Percentiles rank a stretch among this genome's conserved stretches.
Evolutionary conservation across 2,888 invertebrate genomes (phyloP).

Genomic region (Drosophila trichaetosa): DNA sequence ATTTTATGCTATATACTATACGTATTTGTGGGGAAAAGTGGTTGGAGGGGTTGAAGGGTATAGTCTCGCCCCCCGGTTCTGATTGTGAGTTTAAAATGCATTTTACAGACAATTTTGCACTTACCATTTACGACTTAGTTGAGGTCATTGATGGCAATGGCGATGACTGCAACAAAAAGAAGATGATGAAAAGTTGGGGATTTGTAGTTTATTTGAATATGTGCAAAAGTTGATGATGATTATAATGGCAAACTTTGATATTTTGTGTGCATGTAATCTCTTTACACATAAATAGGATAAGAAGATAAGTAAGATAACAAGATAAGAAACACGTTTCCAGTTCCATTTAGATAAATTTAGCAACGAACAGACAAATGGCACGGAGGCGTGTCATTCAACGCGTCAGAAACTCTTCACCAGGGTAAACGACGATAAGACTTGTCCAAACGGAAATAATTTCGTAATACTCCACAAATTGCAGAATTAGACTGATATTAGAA

Average conservation of each 20-base stretch:
- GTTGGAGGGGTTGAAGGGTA: not conserved
- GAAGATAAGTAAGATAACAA: not conserved
- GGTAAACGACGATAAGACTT: not conserved
- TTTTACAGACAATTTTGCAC: conserved; percentile 70
- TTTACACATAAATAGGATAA: not conserved
- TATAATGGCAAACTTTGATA: not conserved
- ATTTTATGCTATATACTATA: conserved; percentile 16
- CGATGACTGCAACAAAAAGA: conserved; percentile 39
- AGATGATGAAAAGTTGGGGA: not conserved
- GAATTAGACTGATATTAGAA: not conserved
- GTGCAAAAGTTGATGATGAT: not conserved
- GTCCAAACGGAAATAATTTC: not conserved
- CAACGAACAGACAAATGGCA: not conserved
- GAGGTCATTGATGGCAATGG: conserved; percentile 58
- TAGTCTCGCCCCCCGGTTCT: not conserved
- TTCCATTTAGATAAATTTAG: not conserved
- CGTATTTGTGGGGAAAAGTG: conserved; percentile 4
- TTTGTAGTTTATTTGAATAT: conserved; percentile 9
- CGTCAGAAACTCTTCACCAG: not conserved
- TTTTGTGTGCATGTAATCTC: not conserved
- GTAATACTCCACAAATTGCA: not conserved
- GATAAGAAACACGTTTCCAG: not conserved
- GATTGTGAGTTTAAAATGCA: conserved; percentile 62
- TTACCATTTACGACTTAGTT: conserved; percentile 70
- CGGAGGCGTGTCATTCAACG: not conserved